Percentiles rank a stretch among this genome's conserved stretches.
Conservation (phyloP, 2,113 vertebrate genomes). For the Gallinago undulata region DNA sequence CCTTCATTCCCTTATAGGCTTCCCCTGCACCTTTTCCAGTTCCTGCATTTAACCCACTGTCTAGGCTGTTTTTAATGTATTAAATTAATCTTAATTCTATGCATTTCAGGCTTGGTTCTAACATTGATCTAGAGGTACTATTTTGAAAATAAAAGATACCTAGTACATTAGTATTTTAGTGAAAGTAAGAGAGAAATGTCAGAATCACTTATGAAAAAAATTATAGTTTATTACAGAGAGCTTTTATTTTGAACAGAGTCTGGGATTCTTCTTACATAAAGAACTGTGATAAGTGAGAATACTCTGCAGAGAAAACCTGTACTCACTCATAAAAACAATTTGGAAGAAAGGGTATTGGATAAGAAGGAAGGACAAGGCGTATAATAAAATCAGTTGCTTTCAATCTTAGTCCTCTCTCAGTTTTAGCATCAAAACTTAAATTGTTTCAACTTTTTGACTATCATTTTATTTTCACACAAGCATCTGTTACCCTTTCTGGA, state of each 20-base stretch:
- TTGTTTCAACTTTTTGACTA: neutral
- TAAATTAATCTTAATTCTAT: neutral
- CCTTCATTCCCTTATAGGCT: neutral
- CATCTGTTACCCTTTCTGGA: neutral
- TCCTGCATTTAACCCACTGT: neutral
- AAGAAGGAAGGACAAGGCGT: neutral
- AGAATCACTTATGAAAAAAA: neutral
- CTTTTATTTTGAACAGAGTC: neutral
- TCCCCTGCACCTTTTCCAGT: neutral
- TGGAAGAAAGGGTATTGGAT: neutral
- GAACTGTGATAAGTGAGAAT: neutral
- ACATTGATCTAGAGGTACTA: neutral
- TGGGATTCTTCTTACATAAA: neutral
- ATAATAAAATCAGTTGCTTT: neutral
- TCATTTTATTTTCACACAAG: neutral
- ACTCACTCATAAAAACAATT: neutral
- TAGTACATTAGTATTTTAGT: neutral
- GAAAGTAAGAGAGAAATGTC: neutral
- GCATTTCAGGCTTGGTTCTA: neutral
- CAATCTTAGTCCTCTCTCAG: neutral
- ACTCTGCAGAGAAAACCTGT: neutral
- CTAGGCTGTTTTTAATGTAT: neutral
- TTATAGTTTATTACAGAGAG: neutral
- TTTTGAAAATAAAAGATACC: neutral
- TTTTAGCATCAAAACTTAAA: neutral